Conservation (phyloP, 1,140 invertebrate genomes). For the Caenorhabditis brenneri region DNA sequence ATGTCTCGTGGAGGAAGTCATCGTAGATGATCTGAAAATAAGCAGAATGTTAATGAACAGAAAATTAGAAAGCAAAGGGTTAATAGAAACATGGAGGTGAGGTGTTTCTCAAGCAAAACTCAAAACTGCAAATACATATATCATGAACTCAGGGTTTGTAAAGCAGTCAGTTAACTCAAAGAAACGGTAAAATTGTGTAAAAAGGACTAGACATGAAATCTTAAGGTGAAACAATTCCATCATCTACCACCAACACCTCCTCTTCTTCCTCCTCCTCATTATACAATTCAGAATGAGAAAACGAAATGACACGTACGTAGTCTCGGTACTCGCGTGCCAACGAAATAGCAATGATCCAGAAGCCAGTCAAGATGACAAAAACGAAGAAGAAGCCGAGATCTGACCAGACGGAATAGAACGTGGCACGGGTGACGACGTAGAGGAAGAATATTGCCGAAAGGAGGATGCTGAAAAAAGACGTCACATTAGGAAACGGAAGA, state of each 20-base stretch:
- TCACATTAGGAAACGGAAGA: not conserved
- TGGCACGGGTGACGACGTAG: slow-evolving; percentile 33
- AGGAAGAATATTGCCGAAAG: slow-evolving; percentile 25
- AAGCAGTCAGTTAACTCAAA: too few species aligned
- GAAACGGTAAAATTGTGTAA: too few species aligned
- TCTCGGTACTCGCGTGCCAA: slow-evolving; percentile 41
- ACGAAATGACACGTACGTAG: slow-evolving; percentile 36
- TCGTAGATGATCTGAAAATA: slow-evolving; percentile 34
- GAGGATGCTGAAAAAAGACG: slow-evolving; percentile 29
- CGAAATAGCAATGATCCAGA: slow-evolving; percentile 37
- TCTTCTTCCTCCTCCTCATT: slow-evolving; percentile 17
- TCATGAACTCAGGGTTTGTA: too few species aligned
- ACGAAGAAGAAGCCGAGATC: slow-evolving; percentile 38
- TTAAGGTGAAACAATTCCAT: not conserved
- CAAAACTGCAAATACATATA: too few species aligned
- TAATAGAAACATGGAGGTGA: not conserved
- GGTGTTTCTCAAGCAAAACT: too few species aligned
- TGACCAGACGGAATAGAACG: slow-evolving; percentile 34
- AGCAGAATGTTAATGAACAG: not conserved
- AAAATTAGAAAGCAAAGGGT: not conserved
- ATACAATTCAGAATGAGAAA: slow-evolving; percentile 17
- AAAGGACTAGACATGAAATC: too few species aligned
- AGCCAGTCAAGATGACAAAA: slow-evolving; percentile 38
- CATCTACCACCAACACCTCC: too few species aligned
- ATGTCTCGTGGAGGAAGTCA: slow-evolving; percentile 24